Percentiles rank a stretch among this genome's conserved stretches.
Evolutionary conservation across 1,140 invertebrate genomes (phyloP).

Genomic region (Drosophila lacertosa): DNA sequence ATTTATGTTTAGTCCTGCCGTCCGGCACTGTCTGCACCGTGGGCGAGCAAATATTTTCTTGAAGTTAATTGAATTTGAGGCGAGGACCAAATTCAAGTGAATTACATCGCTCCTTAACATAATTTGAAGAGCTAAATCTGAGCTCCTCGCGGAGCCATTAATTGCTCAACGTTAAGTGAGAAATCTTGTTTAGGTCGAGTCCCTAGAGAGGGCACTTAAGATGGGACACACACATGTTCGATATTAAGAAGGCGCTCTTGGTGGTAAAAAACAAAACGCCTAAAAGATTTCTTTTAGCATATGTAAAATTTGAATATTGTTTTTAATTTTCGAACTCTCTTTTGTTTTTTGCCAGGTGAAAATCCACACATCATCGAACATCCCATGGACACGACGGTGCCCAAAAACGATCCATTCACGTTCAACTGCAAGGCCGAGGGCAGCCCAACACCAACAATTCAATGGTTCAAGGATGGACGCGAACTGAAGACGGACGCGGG

Average conservation of each 20-base stretch:
- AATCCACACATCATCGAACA: slow-evolving; percentile 91
- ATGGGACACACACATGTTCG: slow-evolving; percentile 4
- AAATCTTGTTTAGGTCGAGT: slow-evolving; percentile 64
- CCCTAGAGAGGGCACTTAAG: slow-evolving; percentile 36
- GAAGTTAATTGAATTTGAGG: slow-evolving; percentile 82
- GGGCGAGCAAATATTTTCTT: slow-evolving; percentile 81
- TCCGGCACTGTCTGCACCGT: slow-evolving; percentile 44
- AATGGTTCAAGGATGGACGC: slow-evolving; percentile 88
- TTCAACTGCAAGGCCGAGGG: slow-evolving; percentile 89
- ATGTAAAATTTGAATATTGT: too few species aligned
- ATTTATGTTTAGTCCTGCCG: slow-evolving; percentile 71
- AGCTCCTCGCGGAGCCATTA: slow-evolving; percentile 47
- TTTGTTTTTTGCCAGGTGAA: slow-evolving; percentile 83
- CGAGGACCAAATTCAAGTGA: slow-evolving; percentile 58
- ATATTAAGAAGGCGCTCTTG: slow-evolving; percentile 30
- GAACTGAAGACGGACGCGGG: slow-evolving; percentile 85
- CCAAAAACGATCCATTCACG: slow-evolving; percentile 88
- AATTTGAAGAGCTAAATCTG: slow-evolving; percentile 63
- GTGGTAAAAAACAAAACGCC: background rate
- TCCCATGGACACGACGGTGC: slow-evolving; percentile 89
- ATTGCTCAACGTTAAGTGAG: slow-evolving; percentile 69
- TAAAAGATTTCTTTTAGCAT: too few species aligned
- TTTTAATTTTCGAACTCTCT: slow-evolving; percentile 14
- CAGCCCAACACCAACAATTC: slow-evolving; percentile 86
- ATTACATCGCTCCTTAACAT: slow-evolving; percentile 66